phyloP scores from a whole-genome alignment of 2,797 vertebrate species.

The Heliangelus exortis region DNA sequence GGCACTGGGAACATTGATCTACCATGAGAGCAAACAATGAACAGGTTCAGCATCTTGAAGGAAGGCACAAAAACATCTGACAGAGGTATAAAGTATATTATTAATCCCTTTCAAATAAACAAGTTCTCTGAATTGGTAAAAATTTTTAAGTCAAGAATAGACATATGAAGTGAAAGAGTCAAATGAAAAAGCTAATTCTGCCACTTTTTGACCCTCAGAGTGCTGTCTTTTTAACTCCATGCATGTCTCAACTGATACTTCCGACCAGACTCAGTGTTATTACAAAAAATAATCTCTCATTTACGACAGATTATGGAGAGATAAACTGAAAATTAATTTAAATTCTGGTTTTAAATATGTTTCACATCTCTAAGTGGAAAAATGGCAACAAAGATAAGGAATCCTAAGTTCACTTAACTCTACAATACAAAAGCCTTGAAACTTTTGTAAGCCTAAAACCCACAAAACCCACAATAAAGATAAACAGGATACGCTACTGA shows the following conservation, averaged over 20 bases:
- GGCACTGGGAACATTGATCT: constrained; percentile 97
- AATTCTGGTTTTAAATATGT: not conserved
- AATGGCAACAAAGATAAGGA: not conserved
- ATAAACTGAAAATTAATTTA: not conserved
- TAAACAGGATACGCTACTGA: not conserved
- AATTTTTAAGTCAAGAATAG: not conserved
- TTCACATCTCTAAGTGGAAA: not conserved
- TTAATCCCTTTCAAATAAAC: not conserved
- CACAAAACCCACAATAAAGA: not conserved
- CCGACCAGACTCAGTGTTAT: not conserved
- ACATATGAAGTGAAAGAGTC: not conserved
- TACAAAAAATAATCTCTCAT: not conserved
- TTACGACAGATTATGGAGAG: not conserved
- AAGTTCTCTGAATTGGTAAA: not conserved
- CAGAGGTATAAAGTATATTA: not conserved
- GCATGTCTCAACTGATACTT: not conserved
- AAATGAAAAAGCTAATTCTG: not conserved
- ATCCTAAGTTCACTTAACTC: not conserved
- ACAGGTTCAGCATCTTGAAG: constrained; percentile 10
- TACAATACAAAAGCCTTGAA: not conserved
- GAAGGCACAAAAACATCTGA: constrained; percentile 3
- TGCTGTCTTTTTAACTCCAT: not conserved
- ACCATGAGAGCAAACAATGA: constrained; percentile 17
- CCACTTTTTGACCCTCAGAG: not conserved
- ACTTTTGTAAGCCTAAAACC: not conserved